Evolutionary conservation across 2,888 invertebrate genomes (phyloP).

Genomic region (Ctenicera cuprea): DNA sequence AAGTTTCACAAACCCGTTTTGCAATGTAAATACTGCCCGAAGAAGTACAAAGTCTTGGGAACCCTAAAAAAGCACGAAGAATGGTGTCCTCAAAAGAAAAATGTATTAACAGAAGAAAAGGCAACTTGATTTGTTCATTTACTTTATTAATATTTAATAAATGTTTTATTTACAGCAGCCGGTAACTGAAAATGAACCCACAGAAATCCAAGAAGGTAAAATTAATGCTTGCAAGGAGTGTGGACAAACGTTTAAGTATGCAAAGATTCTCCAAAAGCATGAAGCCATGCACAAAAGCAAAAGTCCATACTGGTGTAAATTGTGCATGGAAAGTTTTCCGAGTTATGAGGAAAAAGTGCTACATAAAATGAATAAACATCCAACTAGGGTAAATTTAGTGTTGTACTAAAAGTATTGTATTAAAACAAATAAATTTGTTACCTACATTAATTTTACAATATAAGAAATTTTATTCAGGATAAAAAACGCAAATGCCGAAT

Average conservation of each 20-base stretch:
- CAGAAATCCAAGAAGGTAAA: not conserved
- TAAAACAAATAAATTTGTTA: too few relatives aligned
- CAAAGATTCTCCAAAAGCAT: constrained; percentile 70
- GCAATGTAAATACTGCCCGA: constrained; percentile 21
- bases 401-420: not conserved
- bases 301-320: constrained; percentile 70
- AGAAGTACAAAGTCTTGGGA: constrained; percentile 20
- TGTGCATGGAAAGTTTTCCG: constrained; percentile 63
- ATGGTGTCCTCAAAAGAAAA: constrained; percentile 1
- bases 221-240: constrained; percentile 49
- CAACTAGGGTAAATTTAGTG: constrained; percentile 31
- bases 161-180: not conserved
- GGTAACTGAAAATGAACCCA: not conserved
- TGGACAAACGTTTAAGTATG: constrained; percentile 53
- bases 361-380: constrained; percentile 56
- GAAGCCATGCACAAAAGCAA: constrained; percentile 70
- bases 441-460: too few relatives aligned
- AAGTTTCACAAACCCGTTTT: not conserved
- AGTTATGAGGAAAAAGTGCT: constrained; percentile 60
- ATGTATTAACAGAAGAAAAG: not conserved
- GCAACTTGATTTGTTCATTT: not conserved
- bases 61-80: constrained; percentile 6
- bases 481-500: constrained; percentile 57
- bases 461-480: constrained; percentile 5
- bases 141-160: too few relatives aligned